These are phyloP conservation scores for Gyrodactylus salaris DNA, from an alignment of 1,140 invertebrate species.

Conservation along the genomic window DNA sequence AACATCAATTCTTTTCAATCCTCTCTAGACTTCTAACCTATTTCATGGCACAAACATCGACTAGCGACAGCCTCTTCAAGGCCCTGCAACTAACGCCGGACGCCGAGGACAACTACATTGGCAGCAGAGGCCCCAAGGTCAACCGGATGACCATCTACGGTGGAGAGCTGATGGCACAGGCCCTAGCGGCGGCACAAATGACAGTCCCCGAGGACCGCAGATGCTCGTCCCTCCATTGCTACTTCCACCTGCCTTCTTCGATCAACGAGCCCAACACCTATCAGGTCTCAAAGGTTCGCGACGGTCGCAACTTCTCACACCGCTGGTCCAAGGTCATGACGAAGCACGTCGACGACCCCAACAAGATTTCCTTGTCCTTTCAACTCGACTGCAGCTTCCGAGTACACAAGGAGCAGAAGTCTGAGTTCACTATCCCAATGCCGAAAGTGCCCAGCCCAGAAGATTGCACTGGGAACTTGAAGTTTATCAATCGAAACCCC, in stretches of 20 bases:
- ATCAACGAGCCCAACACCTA: neutral
- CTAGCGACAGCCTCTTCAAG: neutral
- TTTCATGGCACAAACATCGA: neutral
- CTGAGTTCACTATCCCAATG: neutral
- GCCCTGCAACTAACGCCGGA: neutral
- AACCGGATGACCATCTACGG: neutral
- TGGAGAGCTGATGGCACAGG: neutral
- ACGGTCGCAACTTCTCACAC: neutral
- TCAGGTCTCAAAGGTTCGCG: neutral
- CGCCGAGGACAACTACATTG: neutral
- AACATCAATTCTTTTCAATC: too few relatives aligned
- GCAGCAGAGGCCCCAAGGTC: neutral
- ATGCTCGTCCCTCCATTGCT: neutral
- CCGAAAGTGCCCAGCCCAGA: neutral
- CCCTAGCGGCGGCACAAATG: neutral
- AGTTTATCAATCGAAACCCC: neutral
- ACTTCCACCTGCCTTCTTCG: neutral
- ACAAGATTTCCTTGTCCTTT: neutral
- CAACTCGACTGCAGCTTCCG: neutral
- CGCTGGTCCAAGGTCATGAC: neutral
- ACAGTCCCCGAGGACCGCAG: neutral
- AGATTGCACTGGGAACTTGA: neutral
- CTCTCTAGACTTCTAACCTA: too few relatives aligned
- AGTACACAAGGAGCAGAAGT: neutral
- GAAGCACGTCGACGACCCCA: neutral